phyloP scores from a whole-genome alignment of 2,888 invertebrate genomes.

The Drosophila nigritarsus region DNA sequence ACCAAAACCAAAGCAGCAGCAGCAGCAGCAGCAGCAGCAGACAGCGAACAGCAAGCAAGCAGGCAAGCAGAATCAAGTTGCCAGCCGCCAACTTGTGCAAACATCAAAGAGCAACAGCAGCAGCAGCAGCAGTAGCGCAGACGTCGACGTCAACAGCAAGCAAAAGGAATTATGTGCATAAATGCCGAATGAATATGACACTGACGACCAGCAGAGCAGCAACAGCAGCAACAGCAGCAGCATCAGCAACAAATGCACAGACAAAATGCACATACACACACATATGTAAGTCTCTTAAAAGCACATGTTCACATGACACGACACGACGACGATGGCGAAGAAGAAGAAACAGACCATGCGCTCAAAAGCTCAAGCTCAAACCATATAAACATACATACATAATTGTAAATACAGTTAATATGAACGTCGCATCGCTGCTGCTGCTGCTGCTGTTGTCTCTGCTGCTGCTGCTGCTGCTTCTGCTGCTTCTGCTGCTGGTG shows the following conservation, averaged over 20 bases:
- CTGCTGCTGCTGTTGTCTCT: slow-evolving; percentile 14
- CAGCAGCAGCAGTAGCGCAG: slow-evolving; percentile 7
- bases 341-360: not conserved
- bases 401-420: slow-evolving; percentile 78
- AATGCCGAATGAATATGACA: slow-evolving; percentile 39
- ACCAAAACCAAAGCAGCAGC: slow-evolving; percentile 8
- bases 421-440: slow-evolving; percentile 50
- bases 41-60: slow-evolving; percentile 16
- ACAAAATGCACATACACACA: slow-evolving; percentile 6
- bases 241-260: slow-evolving; percentile 4
- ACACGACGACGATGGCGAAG: slow-evolving; percentile 1
- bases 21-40: not conserved
- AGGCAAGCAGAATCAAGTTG: slow-evolving; percentile 39
- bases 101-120: slow-evolving; percentile 72
- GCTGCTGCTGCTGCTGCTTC: slow-evolving; percentile 14
- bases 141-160: slow-evolving; percentile 17
- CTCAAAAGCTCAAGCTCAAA: slow-evolving; percentile 13
- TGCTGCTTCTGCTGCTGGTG: slow-evolving; percentile 18
- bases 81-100: slow-evolving; percentile 69
- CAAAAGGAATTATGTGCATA: slow-evolving; percentile 61
- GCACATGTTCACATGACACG: slow-evolving; percentile 38
- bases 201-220: slow-evolving; percentile 18
- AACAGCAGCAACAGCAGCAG: not conserved
- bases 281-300: slow-evolving; percentile 21
- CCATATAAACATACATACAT: slow-evolving; percentile 38